Evolutionary conservation across 2,797 vertebrate genomes (phyloP).

Genomic region (Anguilla pacifica): DNA sequence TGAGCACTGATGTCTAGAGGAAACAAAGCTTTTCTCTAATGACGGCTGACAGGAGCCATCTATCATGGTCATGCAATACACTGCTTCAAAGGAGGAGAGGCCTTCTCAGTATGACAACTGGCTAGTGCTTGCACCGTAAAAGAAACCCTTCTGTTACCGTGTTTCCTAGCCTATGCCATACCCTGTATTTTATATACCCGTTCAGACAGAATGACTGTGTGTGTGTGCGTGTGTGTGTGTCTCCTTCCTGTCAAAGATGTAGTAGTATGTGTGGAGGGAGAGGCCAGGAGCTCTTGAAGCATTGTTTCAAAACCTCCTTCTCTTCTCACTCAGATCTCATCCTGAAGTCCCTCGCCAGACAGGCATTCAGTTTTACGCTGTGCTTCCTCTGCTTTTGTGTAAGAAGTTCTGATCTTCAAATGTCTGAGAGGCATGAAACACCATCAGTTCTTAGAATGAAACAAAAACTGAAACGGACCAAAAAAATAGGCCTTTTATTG

Average conservation of each 20-base stretch:
- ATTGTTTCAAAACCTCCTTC: not conserved
- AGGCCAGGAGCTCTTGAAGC: not conserved
- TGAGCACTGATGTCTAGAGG: slow-evolving; percentile 61
- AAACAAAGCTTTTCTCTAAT: slow-evolving; percentile 72
- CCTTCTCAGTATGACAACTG: slow-evolving; percentile 52
- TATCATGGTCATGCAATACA: slow-evolving; percentile 70
- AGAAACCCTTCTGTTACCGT: not conserved
- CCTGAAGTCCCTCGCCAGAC: not conserved
- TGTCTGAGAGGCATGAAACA: not conserved
- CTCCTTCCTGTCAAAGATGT: not conserved
- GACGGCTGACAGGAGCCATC: slow-evolving; percentile 71
- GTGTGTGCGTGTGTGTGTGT: not conserved
- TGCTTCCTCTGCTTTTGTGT: not conserved
- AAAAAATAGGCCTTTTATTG: not conserved
- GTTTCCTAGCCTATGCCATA: not conserved
- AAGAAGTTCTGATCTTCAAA: slow-evolving; percentile 6
- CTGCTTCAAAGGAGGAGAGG: slow-evolving; percentile 48
- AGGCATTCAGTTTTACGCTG: not conserved
- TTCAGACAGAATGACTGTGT: not conserved
- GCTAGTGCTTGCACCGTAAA: not conserved
- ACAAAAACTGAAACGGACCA: not conserved
- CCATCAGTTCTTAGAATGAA: not conserved
- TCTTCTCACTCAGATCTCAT: not conserved
- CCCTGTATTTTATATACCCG: not conserved
- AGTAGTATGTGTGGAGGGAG: not conserved